Base-by-base conservation (phyloP, 2,888 invertebrate species). In the Cerastoderma edule region DNA sequence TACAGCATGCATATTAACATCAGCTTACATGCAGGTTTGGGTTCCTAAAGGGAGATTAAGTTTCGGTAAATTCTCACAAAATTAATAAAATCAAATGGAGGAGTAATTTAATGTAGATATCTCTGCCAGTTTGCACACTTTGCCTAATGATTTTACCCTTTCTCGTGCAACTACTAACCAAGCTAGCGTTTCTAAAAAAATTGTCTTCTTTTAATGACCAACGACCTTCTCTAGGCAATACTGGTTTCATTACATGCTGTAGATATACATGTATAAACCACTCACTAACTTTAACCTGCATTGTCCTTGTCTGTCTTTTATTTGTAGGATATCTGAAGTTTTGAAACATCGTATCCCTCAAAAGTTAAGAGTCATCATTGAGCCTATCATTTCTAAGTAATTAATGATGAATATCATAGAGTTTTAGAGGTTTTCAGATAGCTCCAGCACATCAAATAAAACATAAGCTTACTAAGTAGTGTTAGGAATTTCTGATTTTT, bases 11-110 rank as follows among this genome's bases (percentile, higher is more conserved):
- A 70, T 70, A 67, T 75, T 69, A 75, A 70, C 73, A 74, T 67
- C 68, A 71, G 71, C 33, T 35, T 33, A 53, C 77, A 63, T 75
- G 77, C 70, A 39, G 80, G 32, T 71, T 69, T 50, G 5, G 32
- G n/a, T 60, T 39, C 60, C 60, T 33, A 4, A 22, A 39, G 30
- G 39, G 57, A 56, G 63, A 72, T 75, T 72, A 50, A 27, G 53
- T 68, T 80, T 72, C 74, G 56, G 27, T 19, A 48, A 32, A 69
- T 48, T 53, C 74, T 70, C 48, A 57, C 46, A 66, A 75, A 80
- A 80, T 80, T 77, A 77, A 77, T 77, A 75, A 80, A 77, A 75
- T 77, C 75, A 68, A 69, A 80, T 77, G 33, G 72, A 80, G 77
- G 50, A 32, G 77, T 76, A 66, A 75, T 77, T 77, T 75, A 75